These are phyloP conservation scores for Ahaetulla prasina DNA, from an alignment of 2,113 vertebrate genomes.

Conservation along the genomic window DNA sequence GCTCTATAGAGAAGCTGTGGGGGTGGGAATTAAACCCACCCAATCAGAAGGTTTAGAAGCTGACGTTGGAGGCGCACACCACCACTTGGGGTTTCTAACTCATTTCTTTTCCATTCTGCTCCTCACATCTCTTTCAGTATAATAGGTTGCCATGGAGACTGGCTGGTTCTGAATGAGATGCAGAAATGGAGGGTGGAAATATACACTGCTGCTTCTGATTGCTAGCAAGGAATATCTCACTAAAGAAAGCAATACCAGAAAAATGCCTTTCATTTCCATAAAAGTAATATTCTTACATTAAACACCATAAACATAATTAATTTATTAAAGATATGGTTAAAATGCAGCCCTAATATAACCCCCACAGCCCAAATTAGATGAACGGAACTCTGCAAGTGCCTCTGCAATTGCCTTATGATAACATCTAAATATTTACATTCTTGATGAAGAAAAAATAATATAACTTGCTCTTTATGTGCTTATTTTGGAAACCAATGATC, in stretches of 20 bases:
- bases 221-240: conserved; percentile 5
- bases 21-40: conserved; percentile 70
- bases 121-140: conserved; percentile 71
- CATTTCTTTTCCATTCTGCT: conserved; percentile 54
- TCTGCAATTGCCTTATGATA: not conserved
- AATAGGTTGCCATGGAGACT: conserved; percentile 84
- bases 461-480: conserved; percentile 2
- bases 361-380: conserved; percentile 26
- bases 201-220: conserved; percentile 50
- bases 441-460: not conserved
- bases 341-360: conserved; percentile 43
- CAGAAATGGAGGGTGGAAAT: conserved; percentile 63
- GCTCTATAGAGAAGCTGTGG: conserved; percentile 53
- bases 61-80: conserved; percentile 72
- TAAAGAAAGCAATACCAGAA: conserved; percentile 20
- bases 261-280: not conserved
- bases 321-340: not conserved
- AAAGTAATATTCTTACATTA: not conserved
- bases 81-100: conserved; percentile 63
- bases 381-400: conserved; percentile 25
- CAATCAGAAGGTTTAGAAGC: conserved; percentile 70
- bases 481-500: not conserved
- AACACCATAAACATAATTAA: not conserved
- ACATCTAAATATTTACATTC: not conserved
- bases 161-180: conserved; percentile 64